Evolutionary conservation across 2,113 vertebrate genomes (phyloP), one percentile per base, ranked within the genome.

Genomic region (Heteronetta atricapilla): DNA sequence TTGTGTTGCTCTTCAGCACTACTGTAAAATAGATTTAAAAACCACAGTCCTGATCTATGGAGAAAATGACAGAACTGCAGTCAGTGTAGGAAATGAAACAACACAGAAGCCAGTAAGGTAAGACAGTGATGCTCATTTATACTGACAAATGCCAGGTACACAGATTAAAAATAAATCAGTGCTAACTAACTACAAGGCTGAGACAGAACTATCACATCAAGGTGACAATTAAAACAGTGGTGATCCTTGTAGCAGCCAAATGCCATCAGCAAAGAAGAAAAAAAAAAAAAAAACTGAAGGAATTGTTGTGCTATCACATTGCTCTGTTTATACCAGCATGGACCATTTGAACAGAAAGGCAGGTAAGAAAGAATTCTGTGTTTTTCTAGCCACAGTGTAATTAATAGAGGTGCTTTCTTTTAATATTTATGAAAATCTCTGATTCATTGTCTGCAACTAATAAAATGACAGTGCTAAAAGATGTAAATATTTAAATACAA

Each of bases 121-220:
- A 68, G 60, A 82, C 81, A 73, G 23, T 78, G 76, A 89, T 62
- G 74, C 13, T 78, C 25, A 86, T 94, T 92, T 89, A 58, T 58
- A 78, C 60, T 74, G 82, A 86, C 53, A 82, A 92, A 82, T 82
- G 73, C 25, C 86, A 89, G 77, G 62, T 77, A 86, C 29, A 44
- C 33, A 74, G 67, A 89, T 92, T 94, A 89, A 92, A 94, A 89
- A 94, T 86, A 79, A 86, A 89, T 89, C 67, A 89, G 48, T 50
- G 44, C 67, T 91, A 91, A 92, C 40, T 56, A 92, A 83, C 82
- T 86, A 86, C 50, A 82, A 62, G 36, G 25, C 48, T 64, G 60
- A 82, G 67, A 76, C 74, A 78, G 66, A 82, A 36, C 55, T 82
- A 82, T 58, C 81, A 63, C 60, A 78, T 86, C 82, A 89, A 73